Base-by-base conservation (phyloP, 2,888 invertebrate genomes). In the Luperina nickerlii region DNA sequence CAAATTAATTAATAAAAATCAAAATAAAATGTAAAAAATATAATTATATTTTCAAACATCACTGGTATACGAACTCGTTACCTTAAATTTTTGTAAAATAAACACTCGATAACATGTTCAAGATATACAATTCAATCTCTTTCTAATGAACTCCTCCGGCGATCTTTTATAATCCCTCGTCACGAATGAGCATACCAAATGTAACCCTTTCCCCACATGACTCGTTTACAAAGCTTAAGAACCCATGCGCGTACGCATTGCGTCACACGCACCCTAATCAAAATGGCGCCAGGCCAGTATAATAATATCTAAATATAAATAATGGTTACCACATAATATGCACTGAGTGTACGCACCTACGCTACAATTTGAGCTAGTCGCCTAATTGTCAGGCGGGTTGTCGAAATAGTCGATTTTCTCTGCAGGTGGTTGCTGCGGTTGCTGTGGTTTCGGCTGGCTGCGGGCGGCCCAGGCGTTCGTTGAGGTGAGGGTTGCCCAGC, bases 371-470 rank as follows among this genome's bases (percentile, higher is more conserved):
- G 88, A 89, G 89, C 89, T 90, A 90, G 65, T 54, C 69, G 70
- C 76, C 83, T 92, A 95, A 90, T 95, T 93, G 79, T 97, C 96
- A 5, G 97, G 97, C 79, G 97, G 97, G 90, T 96, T 96, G 91
- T 97, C 97, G 92, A 97, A 97, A 92, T 97, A 97, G 92, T 97
- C 97, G 78, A 97, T 95, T 86, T 95, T 95, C 88, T 79, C 91
- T 79, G 62, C 88, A 68, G 78, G 84, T 48, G 80, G 88, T 60
- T 86, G 87, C 9, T 83, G 70, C 5, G 83, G 69, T 45, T 68
- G 93, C 84, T 66, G 90, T 27, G 86, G 70, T 57, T 90, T 88
- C 54, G 90, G 88, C 76, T 92, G 93, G 82, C 93, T 94, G 86
- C 96, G 95, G 4, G 95, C 94, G 15, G 96, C 96, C 96, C 96